phyloP scores from a whole-genome alignment of 2,888 invertebrate species.

The Protophormia terraenovae region DNA sequence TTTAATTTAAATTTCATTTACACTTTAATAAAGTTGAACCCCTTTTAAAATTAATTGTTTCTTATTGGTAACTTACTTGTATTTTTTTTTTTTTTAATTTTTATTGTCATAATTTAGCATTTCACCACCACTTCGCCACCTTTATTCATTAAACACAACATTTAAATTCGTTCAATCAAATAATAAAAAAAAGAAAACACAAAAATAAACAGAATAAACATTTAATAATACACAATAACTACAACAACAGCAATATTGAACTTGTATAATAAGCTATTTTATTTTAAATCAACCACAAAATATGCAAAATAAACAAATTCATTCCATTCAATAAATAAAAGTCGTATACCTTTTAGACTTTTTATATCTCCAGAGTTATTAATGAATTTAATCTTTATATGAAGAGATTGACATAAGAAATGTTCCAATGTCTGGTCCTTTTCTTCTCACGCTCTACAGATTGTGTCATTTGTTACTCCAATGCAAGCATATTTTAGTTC shows the following conservation, averaged over 20 bases:
- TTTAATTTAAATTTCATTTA: not conserved
- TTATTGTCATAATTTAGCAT: conserved; percentile 30
- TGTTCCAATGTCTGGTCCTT: too few relatives aligned
- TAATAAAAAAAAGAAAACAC: not conserved
- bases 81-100: not conserved
- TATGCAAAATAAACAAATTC: conserved; percentile 32
- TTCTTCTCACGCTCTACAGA: too few relatives aligned
- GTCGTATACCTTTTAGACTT: not conserved
- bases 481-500: too few relatives aligned
- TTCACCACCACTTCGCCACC: not conserved
- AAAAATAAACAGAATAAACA: not conserved
- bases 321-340: conserved; percentile 36
- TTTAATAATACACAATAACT: not conserved
- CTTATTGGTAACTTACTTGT: not conserved
- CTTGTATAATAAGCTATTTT: conserved; percentile 43
- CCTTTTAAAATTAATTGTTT: not conserved
- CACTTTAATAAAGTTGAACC: not conserved
- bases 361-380: conserved; percentile 1
- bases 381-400: not conserved
- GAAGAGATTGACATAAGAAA: too few relatives aligned
- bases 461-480: too few relatives aligned
- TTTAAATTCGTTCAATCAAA: conserved; percentile 9
- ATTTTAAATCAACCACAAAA: conserved; percentile 32
- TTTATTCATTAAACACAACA: not conserved
- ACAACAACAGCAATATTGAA: conserved; percentile 31